phyloP scores from a whole-genome alignment of 2,888 invertebrate species.

The Phortica magna region DNA sequence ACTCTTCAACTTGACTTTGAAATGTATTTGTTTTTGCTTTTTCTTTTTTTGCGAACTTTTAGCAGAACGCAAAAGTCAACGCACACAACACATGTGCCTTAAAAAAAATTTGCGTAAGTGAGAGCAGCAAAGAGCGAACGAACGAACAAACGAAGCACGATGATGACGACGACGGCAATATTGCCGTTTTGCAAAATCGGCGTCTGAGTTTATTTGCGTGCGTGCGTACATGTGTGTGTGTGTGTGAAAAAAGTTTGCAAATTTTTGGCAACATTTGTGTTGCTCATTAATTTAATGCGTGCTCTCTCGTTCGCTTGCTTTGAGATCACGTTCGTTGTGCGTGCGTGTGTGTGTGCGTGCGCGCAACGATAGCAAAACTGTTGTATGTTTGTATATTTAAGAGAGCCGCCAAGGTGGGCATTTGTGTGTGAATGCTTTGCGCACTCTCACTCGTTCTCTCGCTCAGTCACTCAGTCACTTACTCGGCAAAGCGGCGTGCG shows the following conservation, averaged over 20 bases:
- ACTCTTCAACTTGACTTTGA: slow-evolving; percentile 72
- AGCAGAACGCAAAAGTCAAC: not conserved
- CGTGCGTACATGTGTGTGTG: not conserved
- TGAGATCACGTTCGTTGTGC: not conserved
- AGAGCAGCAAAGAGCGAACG: not conserved
- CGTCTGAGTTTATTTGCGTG: not conserved
- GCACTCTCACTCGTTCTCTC: too few species aligned
- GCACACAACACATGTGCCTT: not conserved
- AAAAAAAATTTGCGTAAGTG: not conserved
- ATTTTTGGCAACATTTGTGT: too few species aligned
- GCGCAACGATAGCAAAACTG: not conserved
- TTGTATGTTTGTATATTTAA: not conserved
- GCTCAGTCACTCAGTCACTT: too few species aligned
- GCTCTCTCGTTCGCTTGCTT: not conserved
- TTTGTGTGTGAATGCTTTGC: too few species aligned
- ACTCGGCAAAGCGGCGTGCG: too few species aligned
- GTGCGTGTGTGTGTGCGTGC: slow-evolving; percentile 6
- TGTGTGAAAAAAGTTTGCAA: not conserved
- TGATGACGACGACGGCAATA: too few species aligned
- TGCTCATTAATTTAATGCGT: not conserved
- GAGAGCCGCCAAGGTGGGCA: too few species aligned
- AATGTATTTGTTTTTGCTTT: slow-evolving; percentile 15
- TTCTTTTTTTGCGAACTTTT: not conserved
- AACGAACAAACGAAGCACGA: too few species aligned
- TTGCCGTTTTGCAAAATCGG: too few species aligned